Evolutionary conservation across 2,113 vertebrate species (phyloP).

Genomic region (Rhodinocichla rosea): DNA sequence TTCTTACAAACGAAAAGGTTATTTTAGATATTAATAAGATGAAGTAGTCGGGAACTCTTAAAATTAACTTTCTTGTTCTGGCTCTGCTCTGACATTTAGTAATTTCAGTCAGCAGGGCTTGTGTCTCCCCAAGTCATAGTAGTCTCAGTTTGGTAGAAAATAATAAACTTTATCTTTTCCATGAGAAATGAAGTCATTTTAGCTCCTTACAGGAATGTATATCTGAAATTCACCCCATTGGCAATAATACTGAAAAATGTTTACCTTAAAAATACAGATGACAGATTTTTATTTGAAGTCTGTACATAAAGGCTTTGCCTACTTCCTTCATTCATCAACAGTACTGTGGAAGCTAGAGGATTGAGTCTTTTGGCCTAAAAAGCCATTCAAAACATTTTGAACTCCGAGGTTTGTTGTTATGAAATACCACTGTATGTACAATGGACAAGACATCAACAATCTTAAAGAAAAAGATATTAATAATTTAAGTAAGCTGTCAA

Average conservation of each 20-base stretch:
- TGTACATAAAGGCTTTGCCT: background rate
- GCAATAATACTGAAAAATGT: background rate
- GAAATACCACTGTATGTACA: background rate
- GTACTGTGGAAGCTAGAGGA: background rate
- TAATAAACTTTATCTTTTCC: background rate
- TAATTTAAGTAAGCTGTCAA: background rate
- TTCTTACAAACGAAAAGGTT: background rate
- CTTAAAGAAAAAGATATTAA: background rate
- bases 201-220: background rate
- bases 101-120: background rate
- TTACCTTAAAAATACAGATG: background rate
- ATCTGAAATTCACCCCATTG: background rate
- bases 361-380: background rate
- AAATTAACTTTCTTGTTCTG: background rate
- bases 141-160: background rate
- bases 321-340: background rate
- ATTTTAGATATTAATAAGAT: background rate
- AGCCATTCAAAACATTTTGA: background rate
- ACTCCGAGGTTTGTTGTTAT: background rate
- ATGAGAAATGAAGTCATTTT: background rate
- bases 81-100: background rate
- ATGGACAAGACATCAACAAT: background rate
- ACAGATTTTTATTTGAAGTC: background rate
- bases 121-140: background rate
- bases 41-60: background rate